Base-by-base conservation (phyloP, 2,113 vertebrate genomes). In the Phainopepla nitens region DNA sequence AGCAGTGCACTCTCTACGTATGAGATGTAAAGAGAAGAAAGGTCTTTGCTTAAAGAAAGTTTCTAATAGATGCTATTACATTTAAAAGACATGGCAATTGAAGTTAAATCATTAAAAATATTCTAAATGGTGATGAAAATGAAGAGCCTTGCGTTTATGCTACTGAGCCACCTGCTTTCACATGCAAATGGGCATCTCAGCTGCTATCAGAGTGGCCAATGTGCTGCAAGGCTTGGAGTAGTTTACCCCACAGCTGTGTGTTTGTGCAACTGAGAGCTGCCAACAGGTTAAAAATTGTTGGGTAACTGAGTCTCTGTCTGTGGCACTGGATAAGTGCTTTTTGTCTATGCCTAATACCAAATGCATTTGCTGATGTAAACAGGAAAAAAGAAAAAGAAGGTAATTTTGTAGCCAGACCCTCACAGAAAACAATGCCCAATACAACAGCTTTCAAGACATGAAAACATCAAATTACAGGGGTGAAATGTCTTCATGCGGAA, bases 161-260 rank as follows among this genome's bases (percentile, higher is more conserved):
- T 95, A 50, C 82, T 50, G 42, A 92, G 71, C 71, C 82, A 90
- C 62, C 50, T 86, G 75, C 79, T 96, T 93, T 94, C 85, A 77
- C n/a, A 86, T 88, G 88, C 75, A 82, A 92, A 86, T 53, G 45
- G 84, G 31, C 50, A 65, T 77, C 36, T 92, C 20, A 7, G 80
- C 83, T 87, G 69, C 81, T 89, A 42, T 70, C n/a, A 39, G 87
- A 36, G 70, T 54, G 75, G 75, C 60, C 90, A 27, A 35, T 14
- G 42, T 77, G 79, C 88, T 77, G 65, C 35, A 72, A 61, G 53
- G 62, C 62, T 87, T 68, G 61, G 41, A 84, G 86, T 9, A 66
- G 28, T 54, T 80, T 82, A 57, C n/a, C 27, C 53, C 72, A 51
- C 79, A 89, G 92, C 75, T 77, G 36, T 51, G 71, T 58, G 28